Percentiles rank a stretch among this genome's conserved stretches.
Conservation (phyloP, 2,888 invertebrate genomes). For the Cantharis rustica region DNA sequence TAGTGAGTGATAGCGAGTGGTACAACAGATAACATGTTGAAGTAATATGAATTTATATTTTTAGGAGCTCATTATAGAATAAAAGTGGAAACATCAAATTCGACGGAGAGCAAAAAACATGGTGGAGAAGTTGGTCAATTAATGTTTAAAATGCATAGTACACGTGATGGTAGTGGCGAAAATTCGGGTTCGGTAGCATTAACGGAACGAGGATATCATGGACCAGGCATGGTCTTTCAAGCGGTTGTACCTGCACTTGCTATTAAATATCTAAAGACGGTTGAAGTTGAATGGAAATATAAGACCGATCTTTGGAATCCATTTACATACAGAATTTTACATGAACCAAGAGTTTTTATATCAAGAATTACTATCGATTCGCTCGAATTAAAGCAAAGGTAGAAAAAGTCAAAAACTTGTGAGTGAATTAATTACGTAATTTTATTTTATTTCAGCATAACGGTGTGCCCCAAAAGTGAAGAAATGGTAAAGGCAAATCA, state of each 20-base stretch:
- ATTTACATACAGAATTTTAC: conserved; percentile 79
- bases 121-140: conserved; percentile 82
- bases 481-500: conserved; percentile 70
- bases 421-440: neutral
- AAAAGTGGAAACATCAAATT: conserved; percentile 73
- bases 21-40: neutral
- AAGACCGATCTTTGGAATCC: conserved; percentile 80
- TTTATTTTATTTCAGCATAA: conserved; percentile 62
- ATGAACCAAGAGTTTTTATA: conserved; percentile 75
- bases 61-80: conserved; percentile 72
- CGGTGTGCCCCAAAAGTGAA: conserved; percentile 69
- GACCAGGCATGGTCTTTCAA: conserved; percentile 73
- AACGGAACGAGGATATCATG: conserved; percentile 60
- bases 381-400: conserved; percentile 72
- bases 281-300: conserved; percentile 79
- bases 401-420: conserved; percentile 44
- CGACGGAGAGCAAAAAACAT: conserved; percentile 70
- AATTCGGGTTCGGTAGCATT: conserved; percentile 46
- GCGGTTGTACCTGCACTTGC: conserved; percentile 70
- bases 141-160: conserved; percentile 68
- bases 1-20: conserved; percentile 65
- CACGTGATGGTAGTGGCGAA: conserved; percentile 56
- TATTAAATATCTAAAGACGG: conserved; percentile 69
- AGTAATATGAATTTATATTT: neutral
- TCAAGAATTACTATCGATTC: conserved; percentile 74